phyloP scores from a whole-genome alignment of 2,113 vertebrate genomes.

The Clarias macrocephalus region DNA sequence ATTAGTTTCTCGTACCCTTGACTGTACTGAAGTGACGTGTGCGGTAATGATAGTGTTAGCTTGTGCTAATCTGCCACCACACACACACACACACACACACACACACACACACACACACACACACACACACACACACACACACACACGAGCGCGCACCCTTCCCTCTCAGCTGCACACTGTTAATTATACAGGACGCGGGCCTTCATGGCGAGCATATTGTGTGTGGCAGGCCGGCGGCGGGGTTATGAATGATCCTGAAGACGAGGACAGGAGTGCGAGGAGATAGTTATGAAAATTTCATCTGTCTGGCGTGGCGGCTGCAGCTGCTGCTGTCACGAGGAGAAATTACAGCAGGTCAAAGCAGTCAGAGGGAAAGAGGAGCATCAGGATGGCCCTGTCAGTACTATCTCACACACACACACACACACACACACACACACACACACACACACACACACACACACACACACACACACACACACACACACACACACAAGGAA shows the following conservation, averaged over 20 bases:
- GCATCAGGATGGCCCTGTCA: conserved; percentile 46
- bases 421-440: neutral
- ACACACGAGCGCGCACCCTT: conserved; percentile 45
- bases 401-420: neutral
- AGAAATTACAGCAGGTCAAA: conserved; percentile 88
- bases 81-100: conserved; percentile 41
- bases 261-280: conserved; percentile 97
- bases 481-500: conserved; percentile 38
- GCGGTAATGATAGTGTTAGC: conserved; percentile 75
- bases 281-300: conserved; percentile 99
- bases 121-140: conserved; percentile 46
- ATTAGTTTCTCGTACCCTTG: conserved; percentile 70
- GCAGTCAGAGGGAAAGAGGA: conserved; percentile 48
- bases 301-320: conserved; percentile 96
- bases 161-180: conserved; percentile 82
- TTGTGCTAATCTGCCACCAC: conserved; percentile 71
- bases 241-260: conserved; percentile 99
- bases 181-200: conserved; percentile 98
- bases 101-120: no score
- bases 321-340: conserved; percentile 98
- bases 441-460: conserved; percentile 31
- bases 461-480: conserved; percentile 33
- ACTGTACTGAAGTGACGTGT: conserved; percentile 65
- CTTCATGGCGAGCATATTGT: conserved; percentile 99
- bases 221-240: conserved; percentile 92